These are phyloP conservation scores for Falco cherrug DNA, from an alignment of 2,797 vertebrate genomes.

Conservation along the genomic window DNA sequence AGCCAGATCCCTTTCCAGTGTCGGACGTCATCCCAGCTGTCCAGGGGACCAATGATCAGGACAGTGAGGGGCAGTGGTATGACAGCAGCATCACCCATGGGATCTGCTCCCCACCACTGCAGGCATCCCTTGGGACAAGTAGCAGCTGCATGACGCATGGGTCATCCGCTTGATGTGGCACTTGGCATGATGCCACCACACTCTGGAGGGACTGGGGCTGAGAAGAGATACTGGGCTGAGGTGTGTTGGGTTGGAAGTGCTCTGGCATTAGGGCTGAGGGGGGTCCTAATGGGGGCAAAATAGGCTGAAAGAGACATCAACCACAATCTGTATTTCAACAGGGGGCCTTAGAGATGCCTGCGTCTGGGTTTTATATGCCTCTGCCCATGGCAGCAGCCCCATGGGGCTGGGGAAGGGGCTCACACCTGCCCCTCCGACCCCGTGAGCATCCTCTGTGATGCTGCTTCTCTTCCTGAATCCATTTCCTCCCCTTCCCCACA, in stretches of 20 bases:
- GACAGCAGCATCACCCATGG: not conserved
- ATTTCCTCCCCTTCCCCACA: not conserved
- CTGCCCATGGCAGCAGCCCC: not conserved
- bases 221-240: not conserved
- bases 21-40: not conserved
- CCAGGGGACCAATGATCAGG: rapidly evolving
- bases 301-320: not conserved
- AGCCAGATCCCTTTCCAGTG: not conserved
- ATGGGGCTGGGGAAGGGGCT: rapidly evolving
- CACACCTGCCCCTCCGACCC: not conserved
- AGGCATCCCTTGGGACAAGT: not conserved
- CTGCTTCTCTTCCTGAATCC: not conserved
- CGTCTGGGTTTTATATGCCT: not conserved
- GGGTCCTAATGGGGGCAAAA: not conserved
- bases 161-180: not conserved
- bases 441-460: rapidly evolving
- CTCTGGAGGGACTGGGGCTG: not conserved
- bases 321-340: not conserved
- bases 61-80: not conserved
- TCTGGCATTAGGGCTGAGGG: not conserved
- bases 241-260: not conserved
- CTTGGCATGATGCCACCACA: not conserved
- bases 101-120: not conserved
- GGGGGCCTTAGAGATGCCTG: not conserved
- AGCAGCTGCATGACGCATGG: not conserved